Conservation (phyloP, 2,113 vertebrate genomes). For the Numenius arquata region DNA sequence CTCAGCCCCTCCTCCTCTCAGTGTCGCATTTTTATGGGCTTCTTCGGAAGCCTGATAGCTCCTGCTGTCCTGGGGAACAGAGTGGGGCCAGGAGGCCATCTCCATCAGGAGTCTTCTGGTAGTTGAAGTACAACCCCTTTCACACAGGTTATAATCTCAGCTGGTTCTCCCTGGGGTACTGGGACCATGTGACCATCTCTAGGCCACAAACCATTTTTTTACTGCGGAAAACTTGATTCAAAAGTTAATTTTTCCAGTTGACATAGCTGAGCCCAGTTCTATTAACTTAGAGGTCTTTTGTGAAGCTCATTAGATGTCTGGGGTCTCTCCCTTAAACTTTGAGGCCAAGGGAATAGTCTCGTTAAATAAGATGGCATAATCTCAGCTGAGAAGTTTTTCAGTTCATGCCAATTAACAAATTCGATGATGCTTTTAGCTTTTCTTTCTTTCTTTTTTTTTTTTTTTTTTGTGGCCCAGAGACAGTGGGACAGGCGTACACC, state of each 20-base stretch:
- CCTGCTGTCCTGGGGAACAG: neutral
- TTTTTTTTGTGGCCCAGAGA: neutral
- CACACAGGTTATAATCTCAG: accelerated
- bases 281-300: neutral
- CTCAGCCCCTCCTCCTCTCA: neutral
- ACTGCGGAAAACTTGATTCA: neutral
- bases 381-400: neutral
- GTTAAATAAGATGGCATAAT: constrained; percentile 11
- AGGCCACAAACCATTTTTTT: neutral
- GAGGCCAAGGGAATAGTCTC: constrained; percentile 21
- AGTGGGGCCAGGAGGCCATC: neutral
- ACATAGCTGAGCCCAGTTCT: neutral
- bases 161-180: neutral
- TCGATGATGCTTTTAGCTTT: neutral
- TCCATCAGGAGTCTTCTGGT: neutral
- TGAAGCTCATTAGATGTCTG: constrained; percentile 21
- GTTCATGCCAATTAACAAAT: constrained; percentile 42
- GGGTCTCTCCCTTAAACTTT: constrained; percentile 7
- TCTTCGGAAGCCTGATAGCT: neutral
- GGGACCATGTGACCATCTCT: neutral
- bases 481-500: neutral
- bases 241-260: neutral
- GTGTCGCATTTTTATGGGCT: neutral
- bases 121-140: neutral
- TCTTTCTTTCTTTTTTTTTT: neutral